Evolutionary conservation across 2,113 vertebrate genomes (phyloP).

Genomic region (Opisthocomus hoazin): DNA sequence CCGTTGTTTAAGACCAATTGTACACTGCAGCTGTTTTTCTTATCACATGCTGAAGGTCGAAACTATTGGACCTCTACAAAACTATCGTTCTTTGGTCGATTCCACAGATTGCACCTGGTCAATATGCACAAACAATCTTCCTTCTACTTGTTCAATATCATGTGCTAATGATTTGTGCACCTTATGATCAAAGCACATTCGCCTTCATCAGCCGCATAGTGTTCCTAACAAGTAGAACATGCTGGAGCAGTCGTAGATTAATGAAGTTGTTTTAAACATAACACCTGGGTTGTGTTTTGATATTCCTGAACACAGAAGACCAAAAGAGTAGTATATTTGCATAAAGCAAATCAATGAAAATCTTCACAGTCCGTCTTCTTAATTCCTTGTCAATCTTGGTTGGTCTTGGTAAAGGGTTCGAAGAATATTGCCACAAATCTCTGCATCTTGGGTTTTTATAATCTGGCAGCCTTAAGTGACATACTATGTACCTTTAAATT

Average conservation of each 20-base stretch:
- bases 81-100: background rate
- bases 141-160: background rate
- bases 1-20: background rate
- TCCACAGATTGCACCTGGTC: background rate
- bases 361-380: background rate
- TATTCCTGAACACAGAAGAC: background rate
- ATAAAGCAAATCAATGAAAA: background rate
- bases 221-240: background rate
- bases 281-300: background rate
- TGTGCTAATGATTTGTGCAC: accelerated
- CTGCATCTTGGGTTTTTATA: background rate
- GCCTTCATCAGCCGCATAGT: background rate
- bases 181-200: background rate
- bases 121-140: accelerated
- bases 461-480: background rate
- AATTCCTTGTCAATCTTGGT: background rate
- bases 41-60: background rate
- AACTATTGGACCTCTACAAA: background rate
- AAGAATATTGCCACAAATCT: background rate
- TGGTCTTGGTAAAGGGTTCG: background rate
- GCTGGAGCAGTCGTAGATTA: background rate
- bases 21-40: background rate
- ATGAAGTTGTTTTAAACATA: background rate
- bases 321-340: background rate
- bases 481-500: background rate